Conservation (phyloP, 2,113 vertebrate species). For the Lepisosteus oculatus region DNA sequence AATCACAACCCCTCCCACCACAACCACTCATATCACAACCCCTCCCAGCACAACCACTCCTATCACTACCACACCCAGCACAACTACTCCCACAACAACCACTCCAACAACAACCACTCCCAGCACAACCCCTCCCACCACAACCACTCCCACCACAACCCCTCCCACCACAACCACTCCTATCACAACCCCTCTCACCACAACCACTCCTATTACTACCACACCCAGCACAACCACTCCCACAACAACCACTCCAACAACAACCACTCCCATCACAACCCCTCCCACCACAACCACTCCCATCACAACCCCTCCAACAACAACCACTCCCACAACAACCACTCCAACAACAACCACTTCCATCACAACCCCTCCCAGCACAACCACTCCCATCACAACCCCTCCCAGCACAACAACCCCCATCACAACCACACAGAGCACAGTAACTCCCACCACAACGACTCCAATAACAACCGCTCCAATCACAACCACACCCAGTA, state of each 20-base stretch:
- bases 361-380: too few species aligned
- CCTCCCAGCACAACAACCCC: too few species aligned
- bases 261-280: not conserved
- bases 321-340: too few species aligned
- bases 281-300: not conserved
- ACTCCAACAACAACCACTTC: too few species aligned
- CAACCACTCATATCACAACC: not conserved
- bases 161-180: constrained; percentile 8
- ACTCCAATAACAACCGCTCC: too few species aligned
- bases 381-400: too few species aligned
- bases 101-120: too few species aligned
- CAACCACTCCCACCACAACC: not conserved
- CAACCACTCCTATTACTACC: accelerated
- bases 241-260: not conserved
- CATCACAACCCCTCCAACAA: not conserved
- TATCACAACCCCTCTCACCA: too few species aligned
- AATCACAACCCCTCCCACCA: too few species aligned
- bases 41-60: accelerated
- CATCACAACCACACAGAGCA: too few species aligned
- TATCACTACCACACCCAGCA: not conserved
- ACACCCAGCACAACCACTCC: not conserved
- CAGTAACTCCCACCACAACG: too few species aligned
- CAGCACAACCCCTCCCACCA: not conserved
- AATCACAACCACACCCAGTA: too few species aligned
- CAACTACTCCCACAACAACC: not conserved